These are phyloP conservation scores for Rhabdomys dilectus DNA, from an alignment of 2,113 vertebrate genomes.

Conservation along the genomic window DNA sequence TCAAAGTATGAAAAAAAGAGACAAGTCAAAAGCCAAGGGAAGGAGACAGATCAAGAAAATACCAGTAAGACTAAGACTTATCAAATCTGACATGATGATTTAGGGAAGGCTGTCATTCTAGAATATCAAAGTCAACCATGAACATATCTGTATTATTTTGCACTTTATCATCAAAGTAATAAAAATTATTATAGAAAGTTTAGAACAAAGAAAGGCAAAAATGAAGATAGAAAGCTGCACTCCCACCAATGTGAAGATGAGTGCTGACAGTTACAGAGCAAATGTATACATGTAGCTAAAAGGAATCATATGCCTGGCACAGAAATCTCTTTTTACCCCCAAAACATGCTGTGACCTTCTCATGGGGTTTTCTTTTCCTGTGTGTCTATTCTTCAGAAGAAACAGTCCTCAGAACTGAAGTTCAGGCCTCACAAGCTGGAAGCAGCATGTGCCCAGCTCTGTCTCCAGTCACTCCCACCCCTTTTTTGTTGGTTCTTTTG, in stretches of 20 bases:
- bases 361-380: slow-evolving; percentile 5
- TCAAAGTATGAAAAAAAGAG: neutral
- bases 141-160: neutral
- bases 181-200: neutral
- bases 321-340: neutral
- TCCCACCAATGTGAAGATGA: neutral
- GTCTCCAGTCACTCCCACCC: neutral
- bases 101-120: neutral
- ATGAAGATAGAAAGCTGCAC: neutral
- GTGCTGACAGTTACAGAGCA: neutral
- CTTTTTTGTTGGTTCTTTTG: neutral
- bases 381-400: neutral
- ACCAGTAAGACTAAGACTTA: neutral
- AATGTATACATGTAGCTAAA: neutral
- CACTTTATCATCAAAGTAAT: slow-evolving; percentile 34
- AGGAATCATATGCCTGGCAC: neutral
- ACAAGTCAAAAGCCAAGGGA: neutral
- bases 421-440: neutral
- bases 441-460: neutral
- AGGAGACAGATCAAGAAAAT: neutral
- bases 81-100: slow-evolving; percentile 11
- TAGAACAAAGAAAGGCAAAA: neutral
- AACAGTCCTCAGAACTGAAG: neutral
- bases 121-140: slow-evolving; percentile 5
- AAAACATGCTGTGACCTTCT: neutral